Conservation (phyloP, 2,797 vertebrate genomes). For the Enteromius afrohamiltoni region DNA sequence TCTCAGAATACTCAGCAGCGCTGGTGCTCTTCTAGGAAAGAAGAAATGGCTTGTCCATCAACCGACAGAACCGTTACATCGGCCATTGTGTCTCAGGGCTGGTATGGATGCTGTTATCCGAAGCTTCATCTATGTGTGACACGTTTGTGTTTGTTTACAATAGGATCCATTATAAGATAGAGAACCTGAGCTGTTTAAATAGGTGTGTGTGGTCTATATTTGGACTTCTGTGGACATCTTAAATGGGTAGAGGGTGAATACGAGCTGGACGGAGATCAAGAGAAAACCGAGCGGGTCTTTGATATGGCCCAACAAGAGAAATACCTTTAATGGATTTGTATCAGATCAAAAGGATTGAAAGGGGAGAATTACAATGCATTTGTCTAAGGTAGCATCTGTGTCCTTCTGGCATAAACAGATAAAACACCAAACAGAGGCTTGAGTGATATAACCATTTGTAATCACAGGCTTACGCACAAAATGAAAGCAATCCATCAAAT, state of each 20-base stretch:
- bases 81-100: conserved; percentile 17
- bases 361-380: conserved; percentile 32
- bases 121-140: conserved; percentile 42
- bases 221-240: conserved; percentile 10
- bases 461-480: conserved; percentile 8
- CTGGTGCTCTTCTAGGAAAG: conserved; percentile 8
- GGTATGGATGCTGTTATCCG: conserved; percentile 48
- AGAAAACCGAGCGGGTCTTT: conserved; percentile 26
- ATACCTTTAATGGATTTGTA: conserved; percentile 40
- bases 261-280: conserved; percentile 23
- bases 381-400: conserved; percentile 35
- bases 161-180: conserved; percentile 41
- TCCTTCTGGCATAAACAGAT: conserved; percentile 42
- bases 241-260: conserved; percentile 24
- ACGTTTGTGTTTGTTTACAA: conserved; percentile 35
- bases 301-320: conserved; percentile 23
- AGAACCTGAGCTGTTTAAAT: conserved; percentile 20
- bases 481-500: conserved; percentile 30
- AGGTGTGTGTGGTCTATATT: not conserved
- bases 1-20: not conserved
- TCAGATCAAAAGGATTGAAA: conserved; percentile 40
- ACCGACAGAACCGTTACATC: conserved; percentile 18
- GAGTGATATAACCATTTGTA: conserved; percentile 17
- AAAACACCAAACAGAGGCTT: conserved; percentile 26
- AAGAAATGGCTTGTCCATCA: conserved; percentile 22